A percentile compares a stretch with the other conserved stretches of the same genome.
Conservation (phyloP, 92 coral and sea anemone genomes). For the Paragorgia papillata region DNA sequence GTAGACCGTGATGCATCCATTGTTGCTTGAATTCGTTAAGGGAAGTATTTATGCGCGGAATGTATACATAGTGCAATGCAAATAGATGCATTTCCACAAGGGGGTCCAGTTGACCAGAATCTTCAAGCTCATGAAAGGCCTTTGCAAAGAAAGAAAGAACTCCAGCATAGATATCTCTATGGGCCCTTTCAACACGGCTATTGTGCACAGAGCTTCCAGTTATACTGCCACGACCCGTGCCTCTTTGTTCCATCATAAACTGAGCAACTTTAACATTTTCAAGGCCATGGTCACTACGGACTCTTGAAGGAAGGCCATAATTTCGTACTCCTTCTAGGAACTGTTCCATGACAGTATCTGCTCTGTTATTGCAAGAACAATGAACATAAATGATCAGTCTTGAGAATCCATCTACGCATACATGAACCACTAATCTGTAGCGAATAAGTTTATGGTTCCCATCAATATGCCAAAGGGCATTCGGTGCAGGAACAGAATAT, state of each 20-base stretch:
- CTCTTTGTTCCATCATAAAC: conserved; percentile 26
- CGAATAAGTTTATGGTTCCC: conserved; percentile 46
- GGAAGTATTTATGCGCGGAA: conserved; percentile 18
- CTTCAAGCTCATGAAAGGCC: conserved; percentile 39
- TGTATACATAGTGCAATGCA: conserved; percentile 8
- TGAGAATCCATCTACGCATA: conserved; percentile 38
- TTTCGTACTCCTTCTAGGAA: background rate
- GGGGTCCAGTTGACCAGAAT: conserved; percentile 24
- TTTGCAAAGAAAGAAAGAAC: conserved; percentile 12
- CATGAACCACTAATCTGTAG: conserved; percentile 40
- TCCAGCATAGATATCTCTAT: conserved; percentile 20
- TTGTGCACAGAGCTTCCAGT: conserved; percentile 38
- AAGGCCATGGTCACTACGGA: conserved; percentile 28
- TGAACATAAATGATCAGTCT: conserved; percentile 18
- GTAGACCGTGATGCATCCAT: conserved; percentile 31
- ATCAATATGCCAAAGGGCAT: conserved; percentile 56
- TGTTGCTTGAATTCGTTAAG: background rate
- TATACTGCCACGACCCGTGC: conserved; percentile 13
- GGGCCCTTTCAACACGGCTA: background rate
- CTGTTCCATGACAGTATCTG: conserved; percentile 14
- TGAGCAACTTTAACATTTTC: conserved; percentile 27
- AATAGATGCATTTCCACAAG: background rate
- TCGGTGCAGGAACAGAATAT: conserved; percentile 48
- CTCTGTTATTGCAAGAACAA: conserved; percentile 16
- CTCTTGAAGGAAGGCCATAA: conserved; percentile 34